Conservation (phyloP, 1,140 invertebrate species). For the Zaprionus ghesquierei region DNA sequence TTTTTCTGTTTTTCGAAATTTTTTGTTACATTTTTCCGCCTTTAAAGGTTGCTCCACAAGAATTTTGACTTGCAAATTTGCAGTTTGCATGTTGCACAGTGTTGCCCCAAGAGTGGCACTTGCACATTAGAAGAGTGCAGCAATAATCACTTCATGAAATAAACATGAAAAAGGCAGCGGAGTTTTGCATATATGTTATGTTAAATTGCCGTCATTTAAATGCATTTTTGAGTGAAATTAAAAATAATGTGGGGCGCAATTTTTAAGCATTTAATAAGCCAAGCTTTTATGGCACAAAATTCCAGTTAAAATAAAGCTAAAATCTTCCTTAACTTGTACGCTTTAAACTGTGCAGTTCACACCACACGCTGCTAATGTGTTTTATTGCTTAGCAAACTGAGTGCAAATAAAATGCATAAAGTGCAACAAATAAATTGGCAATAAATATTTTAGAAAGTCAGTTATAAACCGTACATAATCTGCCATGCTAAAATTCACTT, state of each 20-base stretch:
- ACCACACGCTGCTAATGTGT: too few relatives aligned
- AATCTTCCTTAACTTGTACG: background rate
- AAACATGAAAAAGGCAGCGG: constrained; percentile 2
- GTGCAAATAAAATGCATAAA: background rate
- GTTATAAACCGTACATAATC: background rate
- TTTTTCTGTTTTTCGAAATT: constrained; percentile 5
- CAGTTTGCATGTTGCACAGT: constrained; percentile 19
- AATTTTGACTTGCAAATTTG: constrained; percentile 72
- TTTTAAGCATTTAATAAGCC: too few relatives aligned
- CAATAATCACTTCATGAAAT: constrained; percentile 14
- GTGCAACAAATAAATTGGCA: background rate
- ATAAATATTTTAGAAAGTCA: background rate
- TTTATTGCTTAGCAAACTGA: background rate
- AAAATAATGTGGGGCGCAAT: background rate
- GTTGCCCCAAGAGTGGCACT: background rate
- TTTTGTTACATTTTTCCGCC: background rate
- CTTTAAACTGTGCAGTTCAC: too few relatives aligned
- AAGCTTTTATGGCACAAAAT: too few relatives aligned
- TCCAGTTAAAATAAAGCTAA: background rate
- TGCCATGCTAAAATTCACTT: background rate
- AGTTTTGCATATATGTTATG: background rate
- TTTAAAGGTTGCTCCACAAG: constrained; percentile 14
- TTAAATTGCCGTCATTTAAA: background rate
- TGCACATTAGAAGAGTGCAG: background rate
- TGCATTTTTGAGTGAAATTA: background rate